Base-by-base conservation (phyloP, 1,140 invertebrate species). In the Psix sp. region DNA sequence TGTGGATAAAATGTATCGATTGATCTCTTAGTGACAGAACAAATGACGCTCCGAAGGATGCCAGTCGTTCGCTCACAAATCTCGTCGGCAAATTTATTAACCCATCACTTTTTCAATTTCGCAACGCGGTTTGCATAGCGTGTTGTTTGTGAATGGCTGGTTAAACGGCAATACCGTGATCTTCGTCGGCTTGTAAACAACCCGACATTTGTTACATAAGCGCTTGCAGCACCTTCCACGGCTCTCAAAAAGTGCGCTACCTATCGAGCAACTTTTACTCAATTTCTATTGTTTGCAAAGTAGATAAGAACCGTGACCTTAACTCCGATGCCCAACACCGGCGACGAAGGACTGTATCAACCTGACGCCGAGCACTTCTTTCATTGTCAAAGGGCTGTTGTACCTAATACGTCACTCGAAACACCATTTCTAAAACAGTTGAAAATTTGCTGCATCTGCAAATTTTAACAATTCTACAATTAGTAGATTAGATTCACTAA, bases 241-340 rank as follows among this genome's bases (percentile, higher is more conserved):
- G 9, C 15, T 33, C 49, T 67, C 43, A 67, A 67, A 67, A 57
- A 49, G 51, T 43, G 26, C 43, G 51, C 63, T 42, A 42, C 63
- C 43, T 67, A 67, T 67, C 38, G 52, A 57, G 36, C 51, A 49
- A 18, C 63, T 67, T 67, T 57, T 67, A 38, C 51, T 67, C 63
- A 57, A 67, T 67, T 67, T 67, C 63, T 67, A 57, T 67, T 67
- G 52, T 67, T 67, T 67, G 52, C 63, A 67, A 67, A 67, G 39
- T 46, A 67, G 52, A 67, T 59, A 59, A 67, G 11, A 67, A 16
- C 63, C 63, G 26, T 67, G 51, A 67, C 63, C 63, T 67, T 57
- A 67, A 67, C 52, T 57, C 20, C 45, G 29, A 56, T 49, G 43
- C 43, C 26, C 43, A 51, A 35, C 45, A 6, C 40, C 20, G 38